These are phyloP conservation scores for Podiceps cristatus DNA, from an alignment of 2,113 vertebrate species.

Conservation along the genomic window DNA sequence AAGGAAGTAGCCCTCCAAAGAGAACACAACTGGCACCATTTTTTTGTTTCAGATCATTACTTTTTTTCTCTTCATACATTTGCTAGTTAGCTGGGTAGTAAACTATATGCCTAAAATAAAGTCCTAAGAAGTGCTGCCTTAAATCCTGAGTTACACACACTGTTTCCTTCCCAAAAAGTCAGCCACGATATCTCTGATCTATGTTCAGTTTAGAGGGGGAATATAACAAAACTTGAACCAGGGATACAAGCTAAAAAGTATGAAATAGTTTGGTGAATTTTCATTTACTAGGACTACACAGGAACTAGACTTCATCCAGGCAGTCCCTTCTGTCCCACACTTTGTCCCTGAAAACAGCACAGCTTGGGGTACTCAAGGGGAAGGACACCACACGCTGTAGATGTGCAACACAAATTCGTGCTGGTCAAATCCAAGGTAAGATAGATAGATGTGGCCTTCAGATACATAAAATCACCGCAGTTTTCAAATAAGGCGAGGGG, in stretches of 20 bases:
- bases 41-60: not conserved
- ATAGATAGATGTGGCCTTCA: not conserved
- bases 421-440: not conserved
- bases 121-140: not conserved
- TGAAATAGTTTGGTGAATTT: not conserved
- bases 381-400: not conserved
- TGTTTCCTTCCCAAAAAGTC: not conserved
- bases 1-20: not conserved
- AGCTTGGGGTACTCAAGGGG: not conserved
- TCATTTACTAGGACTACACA: not conserved
- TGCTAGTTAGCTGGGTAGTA: not conserved
- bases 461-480: not conserved
- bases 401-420: fast-evolving
- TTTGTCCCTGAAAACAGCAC: not conserved
- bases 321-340: not conserved
- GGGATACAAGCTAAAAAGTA: not conserved
- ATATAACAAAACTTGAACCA: not conserved
- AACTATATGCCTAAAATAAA: not conserved
- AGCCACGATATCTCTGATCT: not conserved
- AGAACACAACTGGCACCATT: not conserved
- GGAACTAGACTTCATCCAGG: not conserved
- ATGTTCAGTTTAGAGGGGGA: not conserved
- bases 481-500: not conserved
- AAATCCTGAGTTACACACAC: not conserved
- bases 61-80: not conserved